Base-by-base conservation (phyloP, 2,113 vertebrate genomes). In the Athene cunicularia region DNA sequence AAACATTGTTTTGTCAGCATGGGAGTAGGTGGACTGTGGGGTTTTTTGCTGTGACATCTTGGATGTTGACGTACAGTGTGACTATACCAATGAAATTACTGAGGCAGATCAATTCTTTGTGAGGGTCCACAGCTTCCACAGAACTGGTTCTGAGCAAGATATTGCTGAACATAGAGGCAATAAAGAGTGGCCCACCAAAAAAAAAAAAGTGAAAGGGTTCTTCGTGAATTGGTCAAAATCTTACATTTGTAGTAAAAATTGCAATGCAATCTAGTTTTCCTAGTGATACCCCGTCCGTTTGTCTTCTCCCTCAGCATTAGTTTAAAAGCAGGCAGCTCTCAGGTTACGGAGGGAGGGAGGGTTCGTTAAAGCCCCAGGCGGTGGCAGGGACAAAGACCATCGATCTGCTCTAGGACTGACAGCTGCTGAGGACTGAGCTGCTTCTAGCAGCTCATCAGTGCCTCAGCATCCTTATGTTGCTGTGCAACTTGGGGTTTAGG, bases 331-430 rank as follows among this genome's bases (percentile, higher is more conserved):
- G 85, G 66, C 77, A 33, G 41, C 49, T 94, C 96, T 98, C 98
- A 22, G 74, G 67, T 98, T 98, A 97, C 98, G 0, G 2, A 20
- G 67, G 6, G 45, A 88, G 95, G 77, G 68, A 52, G 87, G 47
- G 66, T 0, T 82, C 7, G 2, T 30, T 62, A 21, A 77, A 71
- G 74, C 49, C 58, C 21, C 80, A 13, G 73, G 63, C 15, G 1
- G 64, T 5, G 68, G 7, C 64, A 30, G 35, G 39, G 74, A 66
- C 52, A 14, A 5, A 86, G 88, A n/a, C 49, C 58, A 2, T 21
- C 4, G 4, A 5, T 37, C 45, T 0, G 3, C 49, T 59, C 15
- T 4, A 18, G 26, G 43, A 12, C 63, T 12, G 64, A 3, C 37
- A 59, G 68, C 80, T 66, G 56, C 75, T 20, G 39, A 13, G 37